Evolutionary conservation across 1,140 invertebrate genomes (phyloP), one percentile per base, ranked within the genome.

Genomic region (Teleopsis dalmanni): DNA sequence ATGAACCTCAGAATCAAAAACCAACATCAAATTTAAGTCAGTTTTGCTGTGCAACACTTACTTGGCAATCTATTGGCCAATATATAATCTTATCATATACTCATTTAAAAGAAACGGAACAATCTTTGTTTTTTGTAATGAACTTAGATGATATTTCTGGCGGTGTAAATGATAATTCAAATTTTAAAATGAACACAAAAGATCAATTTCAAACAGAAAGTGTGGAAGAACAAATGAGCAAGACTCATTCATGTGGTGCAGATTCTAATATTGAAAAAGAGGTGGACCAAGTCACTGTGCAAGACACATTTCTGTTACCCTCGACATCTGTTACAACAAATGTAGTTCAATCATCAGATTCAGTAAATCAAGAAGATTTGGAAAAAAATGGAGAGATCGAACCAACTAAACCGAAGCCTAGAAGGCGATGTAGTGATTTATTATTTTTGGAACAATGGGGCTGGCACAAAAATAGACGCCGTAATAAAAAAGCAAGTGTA

Each of bases 371-470:
- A 35, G 34, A 47, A 29, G 22, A n/a, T 14, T 23, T 36, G 40
- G 51, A 53, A 16, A 41, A 52, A 35, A 48, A 47, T 29, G 23
- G 31, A 26, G 45, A 50, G 34, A 26, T 14, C 47, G 31, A 18
- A 5, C 26, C 40, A 19, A 78, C 76, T 50, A 81, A 79, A 59
- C 58, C 74, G 7, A 76, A 77, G 27, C 79, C 76, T 14, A 75
- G 82, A 52, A 72, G 83, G 25, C 75, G 82, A 68, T 74, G 79
- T 9, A 85, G 82, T 63, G 80, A 81, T 13, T 60, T 85, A 2
- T 81, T 76, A 23, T 78, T 83, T 48, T 65, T 85, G 9, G 78
- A 86, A 53, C 80, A 82, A 53, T 83, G 83, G 79, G 81, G 81
- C 19, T 84, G 83, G 79, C 83, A 83, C 54, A 84, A 76, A 49